A percentile compares a stretch with the other conserved stretches of the same genome.
Conservation (phyloP, 2,888 invertebrate species). For the Spilosoma lubricipeda region DNA sequence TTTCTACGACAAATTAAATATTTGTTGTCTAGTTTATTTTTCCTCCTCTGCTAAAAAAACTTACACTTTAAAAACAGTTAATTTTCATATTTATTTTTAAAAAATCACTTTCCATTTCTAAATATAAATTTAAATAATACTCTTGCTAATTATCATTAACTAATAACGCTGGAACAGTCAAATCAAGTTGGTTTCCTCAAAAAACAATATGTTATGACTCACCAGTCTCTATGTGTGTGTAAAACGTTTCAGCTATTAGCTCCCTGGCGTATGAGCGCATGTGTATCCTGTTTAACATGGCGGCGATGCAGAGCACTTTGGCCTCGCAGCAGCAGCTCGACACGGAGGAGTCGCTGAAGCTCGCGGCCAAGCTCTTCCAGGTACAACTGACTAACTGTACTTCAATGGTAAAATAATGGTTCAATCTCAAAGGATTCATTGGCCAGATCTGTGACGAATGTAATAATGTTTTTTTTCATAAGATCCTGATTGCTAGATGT, state of each 20-base stretch:
- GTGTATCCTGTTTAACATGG: constrained; percentile 98
- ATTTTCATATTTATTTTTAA: too few species aligned
- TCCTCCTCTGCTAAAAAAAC: too few species aligned
- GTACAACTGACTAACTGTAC: constrained; percentile 67
- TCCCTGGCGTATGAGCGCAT: constrained; percentile 97
- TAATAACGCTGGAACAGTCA: too few species aligned
- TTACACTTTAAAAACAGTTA: too few species aligned
- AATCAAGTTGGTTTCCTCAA: background rate
- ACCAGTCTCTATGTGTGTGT: background rate
- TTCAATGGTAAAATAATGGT: background rate
- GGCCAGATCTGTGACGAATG: too few species aligned
- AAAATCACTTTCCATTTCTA: too few species aligned
- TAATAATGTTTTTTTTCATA: too few species aligned
- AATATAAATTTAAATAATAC: too few species aligned
- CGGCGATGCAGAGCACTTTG: constrained; percentile 95
- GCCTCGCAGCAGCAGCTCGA: constrained; percentile 95
- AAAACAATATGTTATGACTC: too few species aligned
- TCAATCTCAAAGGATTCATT: too few species aligned
- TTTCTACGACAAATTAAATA: background rate
- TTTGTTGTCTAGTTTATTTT: background rate
- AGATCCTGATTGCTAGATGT: too few species aligned
- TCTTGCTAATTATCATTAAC: too few species aligned
- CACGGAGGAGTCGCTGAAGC: constrained; percentile 96
- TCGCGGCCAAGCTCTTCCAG: constrained; percentile 96
- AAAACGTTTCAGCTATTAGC: constrained; percentile 89